Evolutionary conservation across 1,140 invertebrate species (phyloP), one percentile per base, ranked within the genome.

Genomic region (Meteorus sp.): DNA sequence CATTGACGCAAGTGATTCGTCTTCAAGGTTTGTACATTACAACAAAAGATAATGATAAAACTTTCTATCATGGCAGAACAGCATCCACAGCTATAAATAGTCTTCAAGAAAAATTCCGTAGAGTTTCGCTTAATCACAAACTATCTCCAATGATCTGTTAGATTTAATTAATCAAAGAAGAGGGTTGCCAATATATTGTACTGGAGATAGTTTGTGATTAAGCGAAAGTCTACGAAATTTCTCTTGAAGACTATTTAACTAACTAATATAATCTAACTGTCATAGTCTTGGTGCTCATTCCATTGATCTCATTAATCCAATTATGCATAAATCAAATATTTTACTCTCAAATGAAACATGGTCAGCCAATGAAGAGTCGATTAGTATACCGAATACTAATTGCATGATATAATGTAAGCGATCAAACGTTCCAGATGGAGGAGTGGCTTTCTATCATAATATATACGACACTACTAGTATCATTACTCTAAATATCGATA

Each of bases 281-380:
- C 62, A 64, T 33, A 64, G 62, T 53, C 19, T 64, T 11, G 25
- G 50, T 9, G 55, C 55, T 22, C 62, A 64, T 19, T 13, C 8
- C 11, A 15, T 3, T 13, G 62, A 64, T 31, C 17, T 61, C n/a
- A 43, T 2, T 3, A 59, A 64, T 44, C 8, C 50, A 35, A 44
- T 64, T 15, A 27, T 58, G 13, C 54, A 57, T 44, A 47, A 53
- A 9, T 52, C 48, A 22, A 52, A 57, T 20, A 15, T 53, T 15
- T 33, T 66, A 44, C 15, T 66, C 6, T 56, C 60, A 45, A 56
- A 54, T 17, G 64, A 65, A 61, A 63, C 61, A 45, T 58, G 37
- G 50, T 35, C 59, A 19, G 8, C 23, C 39, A 56, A 59, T 15
- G 27, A 62, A n/a, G 61, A 66, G 33, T 17, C 1, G 23, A 19